Percentiles rank a stretch among this genome's conserved stretches.
phyloP scores from a whole-genome alignment of 2,888 invertebrate genomes.

The Torymus texanus region DNA sequence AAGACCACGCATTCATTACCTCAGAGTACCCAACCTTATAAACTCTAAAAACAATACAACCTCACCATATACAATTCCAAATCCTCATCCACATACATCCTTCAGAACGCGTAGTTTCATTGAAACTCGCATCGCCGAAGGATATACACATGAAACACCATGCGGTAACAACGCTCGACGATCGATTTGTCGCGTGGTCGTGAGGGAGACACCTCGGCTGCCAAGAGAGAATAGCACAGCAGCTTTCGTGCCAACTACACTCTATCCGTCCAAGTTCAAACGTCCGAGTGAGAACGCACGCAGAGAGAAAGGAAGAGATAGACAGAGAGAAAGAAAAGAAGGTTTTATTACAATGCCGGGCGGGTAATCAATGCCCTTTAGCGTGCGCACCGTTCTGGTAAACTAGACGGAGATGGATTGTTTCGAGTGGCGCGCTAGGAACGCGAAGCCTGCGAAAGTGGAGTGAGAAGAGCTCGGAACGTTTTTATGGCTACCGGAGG shows the following conservation, averaged over 20 bases:
- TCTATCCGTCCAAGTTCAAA: background rate
- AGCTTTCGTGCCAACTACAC: background rate
- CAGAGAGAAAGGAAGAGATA: too few relatives aligned
- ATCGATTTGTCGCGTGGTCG: slow-evolving; percentile 21
- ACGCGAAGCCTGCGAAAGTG: too few relatives aligned
- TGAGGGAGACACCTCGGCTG: too few relatives aligned
- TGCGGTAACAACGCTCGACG: background rate
- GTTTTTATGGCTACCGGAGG: too few relatives aligned
- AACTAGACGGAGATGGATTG: slow-evolving; percentile 25
- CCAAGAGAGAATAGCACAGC: too few relatives aligned
- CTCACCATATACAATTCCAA: background rate
- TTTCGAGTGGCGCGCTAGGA: slow-evolving; percentile 8
- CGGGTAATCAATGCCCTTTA: background rate
- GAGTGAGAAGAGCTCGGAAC: too few relatives aligned
- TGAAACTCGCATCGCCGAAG: slow-evolving; percentile 10
- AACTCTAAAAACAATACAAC: background rate
- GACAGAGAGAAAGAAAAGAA: background rate
- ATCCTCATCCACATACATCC: background rate
- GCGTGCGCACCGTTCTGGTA: background rate
- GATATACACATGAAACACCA: too few relatives aligned
- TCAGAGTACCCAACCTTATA: too few relatives aligned
- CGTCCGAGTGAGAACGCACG: background rate
- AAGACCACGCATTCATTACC: too few relatives aligned
- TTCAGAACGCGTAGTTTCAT: slow-evolving; percentile 24
- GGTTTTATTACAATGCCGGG: too few relatives aligned